Conservation (phyloP, 2,888 invertebrate genomes). For the Coenonympha glycerion region DNA sequence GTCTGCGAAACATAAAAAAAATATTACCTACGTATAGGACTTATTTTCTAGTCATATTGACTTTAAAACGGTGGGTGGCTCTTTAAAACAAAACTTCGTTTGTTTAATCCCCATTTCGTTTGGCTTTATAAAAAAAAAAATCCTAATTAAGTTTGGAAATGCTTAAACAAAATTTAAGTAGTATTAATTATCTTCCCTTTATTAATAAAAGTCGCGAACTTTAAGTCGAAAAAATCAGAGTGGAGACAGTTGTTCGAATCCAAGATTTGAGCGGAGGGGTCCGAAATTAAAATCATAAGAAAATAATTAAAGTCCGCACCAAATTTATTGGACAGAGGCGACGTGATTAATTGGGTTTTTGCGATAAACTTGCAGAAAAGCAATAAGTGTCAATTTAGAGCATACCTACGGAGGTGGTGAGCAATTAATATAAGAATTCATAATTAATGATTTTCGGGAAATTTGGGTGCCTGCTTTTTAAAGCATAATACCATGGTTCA, state of each 20-base stretch:
- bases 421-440: conserved; percentile 48
- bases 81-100: not conserved
- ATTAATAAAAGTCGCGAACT: conserved; percentile 70
- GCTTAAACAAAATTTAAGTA: conserved; percentile 75
- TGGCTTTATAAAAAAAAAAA: conserved; percentile 35
- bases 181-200: conserved; percentile 74
- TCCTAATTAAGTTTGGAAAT: conserved; percentile 62
- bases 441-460: conserved; percentile 11
- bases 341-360: conserved; percentile 74
- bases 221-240: conserved; percentile 40
- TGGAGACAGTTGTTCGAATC: conserved; percentile 56
- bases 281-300: conserved; percentile 75
- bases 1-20: no score
- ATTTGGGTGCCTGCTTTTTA: no score
- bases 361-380: conserved; percentile 56
- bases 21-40: no score
- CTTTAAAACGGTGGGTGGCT: not conserved
- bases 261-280: conserved; percentile 36
- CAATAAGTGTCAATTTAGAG: conserved; percentile 75
- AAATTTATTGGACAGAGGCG: conserved; percentile 72
- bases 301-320: conserved; percentile 75
- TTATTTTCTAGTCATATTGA: no score
- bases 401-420: conserved; percentile 51
- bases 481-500: no score
- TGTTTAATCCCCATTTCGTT: conserved; percentile 1